phyloP scores from a whole-genome alignment of 2,113 vertebrate species.

The Cheirogaleus medius region DNA sequence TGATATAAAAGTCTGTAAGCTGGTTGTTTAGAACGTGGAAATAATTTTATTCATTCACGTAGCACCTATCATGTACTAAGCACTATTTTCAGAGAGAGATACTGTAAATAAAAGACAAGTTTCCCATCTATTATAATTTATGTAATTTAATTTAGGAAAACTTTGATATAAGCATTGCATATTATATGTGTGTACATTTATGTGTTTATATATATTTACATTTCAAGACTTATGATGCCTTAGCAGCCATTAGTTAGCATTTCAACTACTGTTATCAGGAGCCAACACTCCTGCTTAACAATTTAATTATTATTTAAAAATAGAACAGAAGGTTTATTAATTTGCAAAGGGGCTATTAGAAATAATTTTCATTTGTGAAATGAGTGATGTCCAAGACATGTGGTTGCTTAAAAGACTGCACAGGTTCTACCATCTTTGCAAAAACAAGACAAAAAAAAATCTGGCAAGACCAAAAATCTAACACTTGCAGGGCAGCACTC shows the following conservation, averaged over 20 bases:
- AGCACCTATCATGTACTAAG: not conserved
- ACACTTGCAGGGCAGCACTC: not conserved
- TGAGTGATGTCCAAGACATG: not conserved
- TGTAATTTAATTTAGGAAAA: not conserved
- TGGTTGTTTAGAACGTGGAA: not conserved
- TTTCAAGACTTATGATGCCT: not conserved
- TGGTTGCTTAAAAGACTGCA: not conserved
- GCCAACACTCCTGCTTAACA: not conserved
- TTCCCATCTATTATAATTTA: not conserved
- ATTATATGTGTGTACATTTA: not conserved
- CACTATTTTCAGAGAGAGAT: not conserved
- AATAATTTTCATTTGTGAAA: not conserved
- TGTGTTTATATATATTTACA: not conserved
- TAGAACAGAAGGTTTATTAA: not conserved
- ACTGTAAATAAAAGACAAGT: not conserved
- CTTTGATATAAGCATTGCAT: not conserved
- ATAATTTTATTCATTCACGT: not conserved
- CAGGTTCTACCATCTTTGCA: not conserved
- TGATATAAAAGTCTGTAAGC: not conserved
- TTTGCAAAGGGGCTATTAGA: not conserved
- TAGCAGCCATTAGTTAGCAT: not conserved
- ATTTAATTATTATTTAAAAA: slow-evolving; percentile 30
- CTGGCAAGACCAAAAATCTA: not conserved
- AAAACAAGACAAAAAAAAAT: not conserved
- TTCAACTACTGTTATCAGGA: not conserved